A percentile compares a stretch with the other conserved stretches of the same genome.
These are phyloP conservation scores for Hyposmocoma kahamanoa DNA, from an alignment of 1,140 invertebrate species.

Conservation along the genomic window DNA sequence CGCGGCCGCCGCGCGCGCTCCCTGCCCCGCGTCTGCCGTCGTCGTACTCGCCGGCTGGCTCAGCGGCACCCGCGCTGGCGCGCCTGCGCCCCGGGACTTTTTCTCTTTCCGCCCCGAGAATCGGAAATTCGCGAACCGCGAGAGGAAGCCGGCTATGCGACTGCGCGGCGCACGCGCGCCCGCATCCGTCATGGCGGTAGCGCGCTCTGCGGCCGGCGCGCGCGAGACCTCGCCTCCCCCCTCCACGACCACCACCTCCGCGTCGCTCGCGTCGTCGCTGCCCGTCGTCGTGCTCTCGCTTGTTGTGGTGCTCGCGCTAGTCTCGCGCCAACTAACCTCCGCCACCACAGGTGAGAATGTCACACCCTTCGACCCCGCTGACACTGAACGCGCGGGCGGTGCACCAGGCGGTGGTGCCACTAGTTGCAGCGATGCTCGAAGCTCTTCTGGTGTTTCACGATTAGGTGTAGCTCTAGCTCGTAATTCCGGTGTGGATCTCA, in stretches of 20 bases:
- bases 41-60: conserved; percentile 19
- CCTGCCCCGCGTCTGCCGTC: conserved; percentile 48
- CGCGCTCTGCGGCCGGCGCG: conserved; percentile 47
- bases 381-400: conserved; percentile 69
- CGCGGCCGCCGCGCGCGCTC: conserved; percentile 40
- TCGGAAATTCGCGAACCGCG: conserved; percentile 69
- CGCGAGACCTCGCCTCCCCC: conserved; percentile 35
- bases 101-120: conserved; percentile 68
- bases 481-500: conserved; percentile 79
- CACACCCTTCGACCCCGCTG: conserved; percentile 61
- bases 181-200: conserved; percentile 49
- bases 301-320: conserved; percentile 45
- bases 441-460: conserved; percentile 62
- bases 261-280: conserved; percentile 53
- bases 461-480: conserved; percentile 61
- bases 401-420: conserved; percentile 55
- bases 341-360: conserved; percentile 82
- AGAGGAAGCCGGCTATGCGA: conserved; percentile 66
- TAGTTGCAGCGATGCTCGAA: conserved; percentile 74
- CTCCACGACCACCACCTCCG: conserved; percentile 51
- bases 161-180: conserved; percentile 61
- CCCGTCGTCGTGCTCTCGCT: conserved; percentile 41
- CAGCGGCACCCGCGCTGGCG: conserved; percentile 29
- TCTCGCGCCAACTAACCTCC: conserved; percentile 81
- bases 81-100: conserved; percentile 57